Conservation (phyloP, 2,888 invertebrate species). For the Tinea trinotella region DNA sequence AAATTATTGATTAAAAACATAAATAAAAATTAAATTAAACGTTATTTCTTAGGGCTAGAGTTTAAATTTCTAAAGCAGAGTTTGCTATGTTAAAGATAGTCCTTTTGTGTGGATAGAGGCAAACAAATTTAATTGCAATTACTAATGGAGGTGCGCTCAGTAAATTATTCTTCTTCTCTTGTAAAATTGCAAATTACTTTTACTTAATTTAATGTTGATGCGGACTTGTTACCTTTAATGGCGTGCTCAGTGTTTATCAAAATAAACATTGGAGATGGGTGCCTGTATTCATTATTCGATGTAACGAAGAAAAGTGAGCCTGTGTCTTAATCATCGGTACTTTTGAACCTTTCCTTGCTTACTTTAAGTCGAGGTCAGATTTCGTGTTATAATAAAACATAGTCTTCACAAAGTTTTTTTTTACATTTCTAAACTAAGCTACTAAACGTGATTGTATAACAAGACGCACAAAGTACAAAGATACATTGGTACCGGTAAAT, state of each 20-base stretch:
- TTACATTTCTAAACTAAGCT: no score
- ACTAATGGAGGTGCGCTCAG: slow-evolving; percentile 19
- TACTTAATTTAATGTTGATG: neutral
- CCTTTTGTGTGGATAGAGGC: neutral
- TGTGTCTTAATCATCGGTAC: no score
- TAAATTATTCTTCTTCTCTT: slow-evolving; percentile 19
- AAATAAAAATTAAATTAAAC: slow-evolving; percentile 22
- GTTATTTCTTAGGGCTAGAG: slow-evolving; percentile 35
- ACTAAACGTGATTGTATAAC: no score
- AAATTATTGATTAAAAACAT: neutral
- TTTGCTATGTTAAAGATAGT: neutral
- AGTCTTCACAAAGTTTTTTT: no score
- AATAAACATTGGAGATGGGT: no score
- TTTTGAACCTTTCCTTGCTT: no score
- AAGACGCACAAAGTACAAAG: no score
- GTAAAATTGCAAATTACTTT: slow-evolving; percentile 14
- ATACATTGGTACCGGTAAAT: no score
- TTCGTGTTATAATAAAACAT: no score
- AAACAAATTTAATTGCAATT: slow-evolving; percentile 22
- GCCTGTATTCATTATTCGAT: no score
- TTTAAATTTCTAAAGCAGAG: slow-evolving; percentile 38
- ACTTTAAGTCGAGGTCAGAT: no score
- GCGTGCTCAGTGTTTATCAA: neutral
- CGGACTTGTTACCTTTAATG: neutral
- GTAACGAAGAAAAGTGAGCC: no score